phyloP scores from a whole-genome alignment of 2,113 vertebrate genomes.

The Syngnathus scovelli region DNA sequence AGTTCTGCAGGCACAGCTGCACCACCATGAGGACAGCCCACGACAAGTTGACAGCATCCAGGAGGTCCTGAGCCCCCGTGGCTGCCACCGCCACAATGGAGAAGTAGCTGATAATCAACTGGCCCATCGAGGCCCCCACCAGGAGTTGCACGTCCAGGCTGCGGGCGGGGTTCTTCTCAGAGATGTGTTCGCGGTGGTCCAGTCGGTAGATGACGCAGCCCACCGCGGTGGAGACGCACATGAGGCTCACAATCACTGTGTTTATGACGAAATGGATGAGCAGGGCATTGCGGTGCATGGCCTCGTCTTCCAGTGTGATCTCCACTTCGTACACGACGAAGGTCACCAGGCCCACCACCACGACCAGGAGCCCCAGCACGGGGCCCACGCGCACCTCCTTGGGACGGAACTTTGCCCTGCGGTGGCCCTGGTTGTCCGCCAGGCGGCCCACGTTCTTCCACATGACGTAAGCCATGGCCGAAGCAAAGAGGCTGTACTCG shows the following conservation, averaged over 20 bases:
- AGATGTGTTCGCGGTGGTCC: conserved; percentile 79
- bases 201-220: conserved; percentile 80
- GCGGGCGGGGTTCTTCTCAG: conserved; percentile 82
- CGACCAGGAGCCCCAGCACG: conserved; percentile 65
- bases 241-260: conserved; percentile 75
- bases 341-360: conserved; percentile 76
- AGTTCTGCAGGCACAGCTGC: conserved; percentile 85
- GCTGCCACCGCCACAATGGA: conserved; percentile 80
- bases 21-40: conserved; percentile 76
- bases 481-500: conserved; percentile 92
- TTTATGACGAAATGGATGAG: conserved; percentile 79
- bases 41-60: conserved; percentile 73
- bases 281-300: conserved; percentile 61
- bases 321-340: conserved; percentile 81
- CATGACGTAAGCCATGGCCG: conserved; percentile 88
- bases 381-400: conserved; percentile 75
- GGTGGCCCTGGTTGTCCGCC: conserved; percentile 64
- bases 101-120: conserved; percentile 83
- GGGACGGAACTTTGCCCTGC: conserved; percentile 61
- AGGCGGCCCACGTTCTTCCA: conserved; percentile 88
- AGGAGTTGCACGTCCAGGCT: conserved; percentile 83
- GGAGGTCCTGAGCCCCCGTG: conserved; percentile 50
- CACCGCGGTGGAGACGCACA: conserved; percentile 72
- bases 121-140: conserved; percentile 82
- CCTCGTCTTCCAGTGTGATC: conserved; percentile 37